Conservation (phyloP, 2,888 invertebrate species). For the Acronicta aceris region DNA sequence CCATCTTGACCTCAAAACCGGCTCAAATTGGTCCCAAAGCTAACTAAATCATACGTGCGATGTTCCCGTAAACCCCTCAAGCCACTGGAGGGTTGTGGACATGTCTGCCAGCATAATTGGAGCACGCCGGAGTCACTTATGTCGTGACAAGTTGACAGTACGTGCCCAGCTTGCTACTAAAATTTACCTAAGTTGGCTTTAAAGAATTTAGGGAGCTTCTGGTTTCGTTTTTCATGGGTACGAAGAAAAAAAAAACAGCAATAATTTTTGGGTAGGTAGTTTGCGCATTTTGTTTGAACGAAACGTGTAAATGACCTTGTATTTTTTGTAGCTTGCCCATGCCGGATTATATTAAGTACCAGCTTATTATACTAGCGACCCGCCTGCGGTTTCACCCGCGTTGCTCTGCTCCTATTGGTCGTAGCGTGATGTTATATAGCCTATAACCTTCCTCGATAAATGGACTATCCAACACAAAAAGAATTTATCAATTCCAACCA, state of each 20-base stretch:
- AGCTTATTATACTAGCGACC: no score
- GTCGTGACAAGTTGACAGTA: conserved; percentile 59
- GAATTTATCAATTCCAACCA: no score
- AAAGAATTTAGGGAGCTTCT: conserved; percentile 39
- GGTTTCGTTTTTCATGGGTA: conserved; percentile 17
- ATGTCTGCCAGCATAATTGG: conserved; percentile 59
- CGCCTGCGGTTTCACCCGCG: no score
- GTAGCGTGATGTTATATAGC: no score
- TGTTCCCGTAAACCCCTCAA: conserved; percentile 55
- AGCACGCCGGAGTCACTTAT: conserved; percentile 60
- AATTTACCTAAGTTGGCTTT: conserved; percentile 56
- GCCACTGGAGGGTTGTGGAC: conserved; percentile 56
- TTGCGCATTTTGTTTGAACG: no score
- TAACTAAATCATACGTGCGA: conserved; percentile 60
- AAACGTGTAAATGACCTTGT: no score
- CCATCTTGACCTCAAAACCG: conserved; percentile 56
- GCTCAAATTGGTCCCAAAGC: conserved; percentile 55
- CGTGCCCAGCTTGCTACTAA: conserved; percentile 55
- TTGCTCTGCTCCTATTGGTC: no score
- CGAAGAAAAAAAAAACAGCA: conserved; percentile 16
- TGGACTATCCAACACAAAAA: no score
- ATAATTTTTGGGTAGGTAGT: no score
- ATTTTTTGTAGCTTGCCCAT: no score
- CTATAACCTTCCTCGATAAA: no score
- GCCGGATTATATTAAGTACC: no score